These are phyloP conservation scores for Actinostola sp. DNA, from an alignment of 92 coral and sea anemone species.

Conservation along the genomic window DNA sequence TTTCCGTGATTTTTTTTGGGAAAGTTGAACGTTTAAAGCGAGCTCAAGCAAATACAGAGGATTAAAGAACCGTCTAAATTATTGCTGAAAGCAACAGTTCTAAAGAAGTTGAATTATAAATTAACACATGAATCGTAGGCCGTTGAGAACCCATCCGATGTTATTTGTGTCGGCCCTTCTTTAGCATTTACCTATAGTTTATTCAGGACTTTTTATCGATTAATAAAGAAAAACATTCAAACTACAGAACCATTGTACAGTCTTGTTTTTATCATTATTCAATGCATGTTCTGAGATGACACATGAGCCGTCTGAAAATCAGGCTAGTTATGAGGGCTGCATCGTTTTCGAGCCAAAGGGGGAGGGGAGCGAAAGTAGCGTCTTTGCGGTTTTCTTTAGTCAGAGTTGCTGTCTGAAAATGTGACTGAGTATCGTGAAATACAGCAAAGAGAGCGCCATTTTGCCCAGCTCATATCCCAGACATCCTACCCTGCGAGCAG, in stretches of 20 bases:
- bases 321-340: no score
- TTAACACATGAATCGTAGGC: background rate
- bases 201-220: constrained; percentile 30
- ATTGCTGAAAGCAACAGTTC: constrained; percentile 18
- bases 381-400: no score
- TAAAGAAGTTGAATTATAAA: constrained; percentile 20
- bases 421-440: no score
- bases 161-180: background rate
- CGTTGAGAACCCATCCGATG: background rate
- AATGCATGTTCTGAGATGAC: no score
- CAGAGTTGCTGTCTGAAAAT: no score
- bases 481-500: no score
- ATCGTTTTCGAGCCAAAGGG: no score
- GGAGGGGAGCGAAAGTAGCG: no score
- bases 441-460: no score
- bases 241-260: background rate
- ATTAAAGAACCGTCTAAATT: constrained; percentile 7
- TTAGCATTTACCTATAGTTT: constrained; percentile 5
- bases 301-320: no score
- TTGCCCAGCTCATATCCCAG: no score
- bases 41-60: background rate
- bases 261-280: background rate
- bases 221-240: constrained; percentile 15
- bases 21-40: background rate
- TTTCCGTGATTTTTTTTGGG: background rate